These are phyloP conservation scores for Meloe dianella DNA, from an alignment of 2,888 invertebrate species.

Conservation along the genomic window DNA sequence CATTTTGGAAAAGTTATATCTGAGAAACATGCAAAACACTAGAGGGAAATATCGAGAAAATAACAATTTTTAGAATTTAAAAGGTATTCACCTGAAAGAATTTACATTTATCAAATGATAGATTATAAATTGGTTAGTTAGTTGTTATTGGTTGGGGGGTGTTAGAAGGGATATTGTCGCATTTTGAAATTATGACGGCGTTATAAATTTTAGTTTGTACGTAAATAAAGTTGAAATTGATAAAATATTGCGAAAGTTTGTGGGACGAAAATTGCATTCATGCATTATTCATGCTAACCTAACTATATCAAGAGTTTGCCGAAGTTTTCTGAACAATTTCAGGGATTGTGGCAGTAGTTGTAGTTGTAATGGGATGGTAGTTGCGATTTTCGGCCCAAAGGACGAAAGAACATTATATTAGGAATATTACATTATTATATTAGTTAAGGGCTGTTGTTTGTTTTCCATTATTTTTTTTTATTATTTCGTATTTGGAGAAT, in stretches of 20 bases:
- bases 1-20: background rate
- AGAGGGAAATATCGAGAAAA: background rate
- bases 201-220: slow-evolving; percentile 63
- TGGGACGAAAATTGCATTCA: slow-evolving; percentile 62
- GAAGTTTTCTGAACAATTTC: slow-evolving; percentile 49
- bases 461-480: background rate
- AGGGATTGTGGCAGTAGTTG: slow-evolving; percentile 27
- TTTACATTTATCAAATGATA: background rate
- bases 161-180: slow-evolving; percentile 29
- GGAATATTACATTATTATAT: slow-evolving; percentile 11
- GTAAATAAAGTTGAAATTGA: slow-evolving; percentile 63
- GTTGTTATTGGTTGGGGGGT: slow-evolving; percentile 22
- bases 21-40: background rate
- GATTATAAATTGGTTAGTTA: background rate
- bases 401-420: slow-evolving; percentile 17
- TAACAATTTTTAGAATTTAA: background rate
- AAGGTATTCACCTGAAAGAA: background rate
- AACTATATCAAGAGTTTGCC: slow-evolving; percentile 60
- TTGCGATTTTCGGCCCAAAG: slow-evolving; percentile 18
- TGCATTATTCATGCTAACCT: slow-evolving; percentile 62
- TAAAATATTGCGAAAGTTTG: slow-evolving; percentile 63
- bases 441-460: background rate
- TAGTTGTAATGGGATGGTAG: slow-evolving; percentile 16
- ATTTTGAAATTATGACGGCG: slow-evolving; percentile 57
- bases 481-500: background rate